Evolutionary conservation across 2,113 vertebrate species (phyloP).

Genomic region (Struthidea cinerea): DNA sequence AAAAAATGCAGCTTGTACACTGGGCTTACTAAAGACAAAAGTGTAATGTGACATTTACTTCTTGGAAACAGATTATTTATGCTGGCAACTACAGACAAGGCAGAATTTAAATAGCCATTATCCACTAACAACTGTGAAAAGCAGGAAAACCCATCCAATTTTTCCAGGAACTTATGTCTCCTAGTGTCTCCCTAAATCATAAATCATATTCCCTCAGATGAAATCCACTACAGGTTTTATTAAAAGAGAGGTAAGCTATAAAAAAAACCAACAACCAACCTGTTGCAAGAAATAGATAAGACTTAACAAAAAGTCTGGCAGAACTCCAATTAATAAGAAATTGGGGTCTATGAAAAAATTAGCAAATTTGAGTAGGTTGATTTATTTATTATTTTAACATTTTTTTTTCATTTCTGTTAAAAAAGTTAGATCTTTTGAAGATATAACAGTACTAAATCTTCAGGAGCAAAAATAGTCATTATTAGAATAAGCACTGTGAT

Average conservation of each 20-base stretch:
- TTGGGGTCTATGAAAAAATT: not conserved
- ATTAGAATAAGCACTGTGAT: not conserved
- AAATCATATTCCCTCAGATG: not conserved
- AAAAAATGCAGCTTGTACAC: not conserved
- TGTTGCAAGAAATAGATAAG: not conserved
- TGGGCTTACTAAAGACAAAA: not conserved
- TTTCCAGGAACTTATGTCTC: constrained; percentile 29
- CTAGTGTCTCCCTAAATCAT: not conserved
- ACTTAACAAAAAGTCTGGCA: not conserved
- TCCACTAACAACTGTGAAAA: not conserved
- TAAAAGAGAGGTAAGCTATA: not conserved
- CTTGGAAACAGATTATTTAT: constrained; percentile 23
- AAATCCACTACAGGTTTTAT: not conserved
- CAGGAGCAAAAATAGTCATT: not conserved
- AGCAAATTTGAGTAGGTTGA: not conserved
- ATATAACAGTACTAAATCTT: not conserved
- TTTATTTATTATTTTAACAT: not conserved
- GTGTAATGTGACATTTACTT: not conserved
- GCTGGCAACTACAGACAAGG: constrained; percentile 20
- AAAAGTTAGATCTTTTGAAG: not conserved
- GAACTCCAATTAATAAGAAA: not conserved
- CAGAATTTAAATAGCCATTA: constrained; percentile 30
- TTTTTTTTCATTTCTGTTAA: not conserved
- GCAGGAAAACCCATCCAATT: constrained; percentile 22
- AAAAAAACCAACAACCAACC: not conserved